Percentiles rank a stretch among this genome's conserved stretches.
Conservation (phyloP, 2,797 vertebrate species). For the Tenualosa thibaudeaui region DNA sequence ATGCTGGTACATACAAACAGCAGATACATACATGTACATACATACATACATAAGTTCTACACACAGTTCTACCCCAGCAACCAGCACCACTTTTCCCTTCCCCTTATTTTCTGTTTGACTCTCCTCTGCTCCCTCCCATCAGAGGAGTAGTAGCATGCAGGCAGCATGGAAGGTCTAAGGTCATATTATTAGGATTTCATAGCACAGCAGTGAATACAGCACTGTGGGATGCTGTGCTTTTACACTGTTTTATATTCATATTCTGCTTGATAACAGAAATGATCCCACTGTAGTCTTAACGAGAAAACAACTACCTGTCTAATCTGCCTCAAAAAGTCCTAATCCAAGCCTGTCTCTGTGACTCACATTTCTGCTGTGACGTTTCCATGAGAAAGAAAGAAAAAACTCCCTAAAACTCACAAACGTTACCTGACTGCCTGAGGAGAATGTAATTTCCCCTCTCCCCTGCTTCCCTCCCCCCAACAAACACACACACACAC, state of each 20-base stretch:
- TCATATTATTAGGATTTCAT: too few species aligned
- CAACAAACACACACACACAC: too few species aligned
- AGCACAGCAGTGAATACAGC: not conserved
- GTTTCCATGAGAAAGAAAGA: not conserved
- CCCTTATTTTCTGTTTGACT: not conserved
- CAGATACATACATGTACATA: too few species aligned
- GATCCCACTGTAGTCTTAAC: not conserved
- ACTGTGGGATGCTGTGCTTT: not conserved
- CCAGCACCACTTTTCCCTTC: too few species aligned
- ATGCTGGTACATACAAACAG: too few species aligned
- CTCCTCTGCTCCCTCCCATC: not conserved
- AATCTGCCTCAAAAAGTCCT: not conserved
- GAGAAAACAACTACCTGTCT: not conserved
- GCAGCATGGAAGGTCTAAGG: too few species aligned
- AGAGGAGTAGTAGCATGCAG: not conserved
- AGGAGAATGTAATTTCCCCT: slow-evolving; percentile 17
- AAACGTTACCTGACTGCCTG: not conserved
- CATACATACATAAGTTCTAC: too few species aligned
- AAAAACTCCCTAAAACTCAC: not conserved
- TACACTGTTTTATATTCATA: not conserved
- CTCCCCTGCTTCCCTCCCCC: not conserved
- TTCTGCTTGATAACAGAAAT: not conserved
- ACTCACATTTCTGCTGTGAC: not conserved
- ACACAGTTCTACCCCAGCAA: too few species aligned
- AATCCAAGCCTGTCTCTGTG: not conserved